These are phyloP conservation scores for Micoletzkya japonica DNA, from an alignment of 2,888 invertebrate species.

Conservation along the genomic window DNA sequence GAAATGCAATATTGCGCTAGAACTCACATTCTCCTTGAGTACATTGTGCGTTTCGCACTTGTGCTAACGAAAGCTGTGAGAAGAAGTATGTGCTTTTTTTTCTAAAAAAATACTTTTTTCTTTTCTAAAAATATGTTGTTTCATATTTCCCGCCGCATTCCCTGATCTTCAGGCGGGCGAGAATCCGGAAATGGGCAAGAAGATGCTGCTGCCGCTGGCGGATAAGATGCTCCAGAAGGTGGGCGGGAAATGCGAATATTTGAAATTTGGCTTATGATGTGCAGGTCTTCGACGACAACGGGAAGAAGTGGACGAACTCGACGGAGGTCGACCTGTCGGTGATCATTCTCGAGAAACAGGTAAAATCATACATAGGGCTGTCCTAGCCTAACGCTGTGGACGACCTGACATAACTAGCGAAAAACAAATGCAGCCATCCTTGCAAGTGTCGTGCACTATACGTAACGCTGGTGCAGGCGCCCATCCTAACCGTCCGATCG, in stretches of 20 bases:
- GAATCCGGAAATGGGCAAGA: slow-evolving; percentile 68
- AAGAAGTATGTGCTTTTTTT: background rate
- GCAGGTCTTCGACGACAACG: slow-evolving; percentile 19
- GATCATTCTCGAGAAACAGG: slow-evolving; percentile 25
- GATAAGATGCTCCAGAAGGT: slow-evolving; percentile 76
- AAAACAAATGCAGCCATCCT: too few relatives aligned
- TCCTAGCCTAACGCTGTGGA: too few relatives aligned
- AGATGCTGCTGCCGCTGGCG: slow-evolving; percentile 81
- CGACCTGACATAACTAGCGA: too few relatives aligned
- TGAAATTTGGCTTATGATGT: background rate
- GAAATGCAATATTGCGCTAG: background rate
- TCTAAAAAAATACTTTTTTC: background rate
- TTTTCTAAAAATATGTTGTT: background rate
- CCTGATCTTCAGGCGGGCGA: slow-evolving; percentile 37
- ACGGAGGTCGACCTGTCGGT: slow-evolving; percentile 16
- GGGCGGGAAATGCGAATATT: background rate
- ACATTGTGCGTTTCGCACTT: background rate
- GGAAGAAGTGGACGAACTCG: slow-evolving; percentile 19
- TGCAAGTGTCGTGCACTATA: too few relatives aligned
- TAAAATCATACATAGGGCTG: too few relatives aligned
- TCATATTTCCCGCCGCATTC: background rate
- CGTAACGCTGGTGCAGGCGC: too few relatives aligned
- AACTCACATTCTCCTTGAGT: background rate
- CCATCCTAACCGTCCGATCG: too few relatives aligned
- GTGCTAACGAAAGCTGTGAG: background rate